phyloP scores from a whole-genome alignment of 2,797 vertebrate genomes.

The Euphonia xanthogaster region DNA sequence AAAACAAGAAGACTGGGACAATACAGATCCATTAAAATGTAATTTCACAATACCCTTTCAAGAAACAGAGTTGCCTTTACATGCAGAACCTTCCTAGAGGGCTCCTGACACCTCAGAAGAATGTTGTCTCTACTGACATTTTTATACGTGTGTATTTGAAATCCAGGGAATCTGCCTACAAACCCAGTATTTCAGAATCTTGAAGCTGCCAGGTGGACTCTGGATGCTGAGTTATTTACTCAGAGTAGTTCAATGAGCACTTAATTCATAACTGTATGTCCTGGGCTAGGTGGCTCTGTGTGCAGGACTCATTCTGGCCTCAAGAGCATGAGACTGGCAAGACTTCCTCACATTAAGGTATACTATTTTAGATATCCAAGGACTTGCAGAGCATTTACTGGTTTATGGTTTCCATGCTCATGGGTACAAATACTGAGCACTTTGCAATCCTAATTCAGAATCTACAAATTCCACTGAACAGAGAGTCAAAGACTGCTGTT shows the following conservation, averaged over 20 bases:
- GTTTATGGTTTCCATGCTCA: not conserved
- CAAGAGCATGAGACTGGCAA: not conserved
- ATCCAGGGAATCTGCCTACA: not conserved
- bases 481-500: not conserved
- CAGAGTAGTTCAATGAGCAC: not conserved
- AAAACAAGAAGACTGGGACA: not conserved
- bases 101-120: not conserved
- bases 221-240: not conserved
- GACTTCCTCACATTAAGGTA: not conserved
- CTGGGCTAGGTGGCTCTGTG: fast-evolving
- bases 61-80: not conserved
- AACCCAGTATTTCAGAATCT: not conserved
- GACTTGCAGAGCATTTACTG: not conserved
- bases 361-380: not conserved
- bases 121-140: not conserved
- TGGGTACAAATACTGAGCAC: not conserved
- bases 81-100: not conserved
- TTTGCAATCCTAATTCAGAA: not conserved
- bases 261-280: not conserved
- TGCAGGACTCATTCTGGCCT: not conserved
- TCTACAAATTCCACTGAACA: not conserved
- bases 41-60: not conserved
- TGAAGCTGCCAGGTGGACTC: not conserved
- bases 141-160: not conserved
- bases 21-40: not conserved